Evolutionary conservation across 1,140 invertebrate genomes (phyloP), one percentile per base, ranked within the genome.

Genomic region (Drosophila asahinai): DNA sequence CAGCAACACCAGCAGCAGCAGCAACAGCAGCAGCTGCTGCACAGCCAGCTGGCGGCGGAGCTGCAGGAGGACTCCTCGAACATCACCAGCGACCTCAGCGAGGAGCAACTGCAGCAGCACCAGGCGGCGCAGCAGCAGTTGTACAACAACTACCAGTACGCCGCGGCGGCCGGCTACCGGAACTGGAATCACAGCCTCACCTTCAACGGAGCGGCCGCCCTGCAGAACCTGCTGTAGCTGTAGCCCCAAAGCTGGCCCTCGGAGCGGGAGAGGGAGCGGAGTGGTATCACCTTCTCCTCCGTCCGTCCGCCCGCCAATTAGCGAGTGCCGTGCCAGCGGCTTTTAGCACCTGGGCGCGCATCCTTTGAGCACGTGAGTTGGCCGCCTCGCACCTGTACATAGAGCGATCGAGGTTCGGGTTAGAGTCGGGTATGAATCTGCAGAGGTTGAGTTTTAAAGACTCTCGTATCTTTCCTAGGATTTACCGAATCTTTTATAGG

Each of bases 71-170:
- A 92, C 67, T 89, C 91, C 40, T 92, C 91, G 40, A 92, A 92
- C 59, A 92, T 92, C 25, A 92, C 91, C 77, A 86, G 84, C 75
- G 91, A 92, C 79, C 79, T 92, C 48, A 92, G 91, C 80, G 91
- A 92, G 66, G 91, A 92, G 71, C 91, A 92, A 66, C 86, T 91
- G 73, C 91, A 92, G 66, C 91, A 92, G 48, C 90, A 91, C 48
- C 81, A 80, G 51, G 81, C 81, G 15, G 90, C 91, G 59, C 90
- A 92, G 42, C 81, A 83, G 42, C 90, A 92, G 71, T 75, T 91
- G 60, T 92, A 92, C 78, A 92, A 91, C 64, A 92, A 92, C 76
- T 92, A 92, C 57, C 91, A 92, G 48, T 92, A 92, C 48, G 91
- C 91, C 19, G 91, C 91, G 19, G 91, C 91, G 5, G 91, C 91